A percentile compares a stretch with the other conserved stretches of the same genome.
Evolutionary conservation across 2,113 vertebrate genomes (phyloP).

Genomic region (Gobius niger): DNA sequence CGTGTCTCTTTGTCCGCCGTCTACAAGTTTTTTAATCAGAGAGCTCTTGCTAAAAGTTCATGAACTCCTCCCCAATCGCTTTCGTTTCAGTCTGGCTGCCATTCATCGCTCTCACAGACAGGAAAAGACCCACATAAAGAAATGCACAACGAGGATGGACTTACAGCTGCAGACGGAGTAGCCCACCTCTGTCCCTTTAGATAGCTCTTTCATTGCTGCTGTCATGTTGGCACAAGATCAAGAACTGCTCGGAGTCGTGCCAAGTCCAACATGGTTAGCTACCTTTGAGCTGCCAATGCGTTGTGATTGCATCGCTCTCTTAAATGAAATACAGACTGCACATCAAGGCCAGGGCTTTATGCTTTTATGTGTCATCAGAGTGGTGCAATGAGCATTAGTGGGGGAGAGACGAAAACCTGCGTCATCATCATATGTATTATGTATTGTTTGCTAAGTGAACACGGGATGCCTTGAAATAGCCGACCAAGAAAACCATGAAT

Average conservation of each 20-base stretch:
- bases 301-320: slow-evolving; percentile 14
- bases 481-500: too few relatives aligned
- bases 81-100: slow-evolving; percentile 10
- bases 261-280: slow-evolving; percentile 11
- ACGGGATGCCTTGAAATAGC: too few relatives aligned
- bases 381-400: not conserved
- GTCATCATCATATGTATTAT: too few relatives aligned
- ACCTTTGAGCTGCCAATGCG: slow-evolving; percentile 38
- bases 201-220: slow-evolving; percentile 30
- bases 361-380: not conserved
- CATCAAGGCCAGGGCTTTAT: not conserved
- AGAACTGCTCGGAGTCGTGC: slow-evolving; percentile 31
- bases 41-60: slow-evolving; percentile 5
- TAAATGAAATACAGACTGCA: slow-evolving; percentile 5
- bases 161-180: not conserved
- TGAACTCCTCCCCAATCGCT: slow-evolving; percentile 2
- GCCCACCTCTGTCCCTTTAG: slow-evolving; percentile 7
- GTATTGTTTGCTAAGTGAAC: too few relatives aligned
- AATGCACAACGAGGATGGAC: slow-evolving; percentile 8
- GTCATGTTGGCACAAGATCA: slow-evolving; percentile 35
- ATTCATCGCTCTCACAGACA: slow-evolving; percentile 9
- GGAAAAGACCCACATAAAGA: slow-evolving; percentile 3
- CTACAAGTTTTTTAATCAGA: not conserved
- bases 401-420: too few relatives aligned
- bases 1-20: slow-evolving; percentile 7